Conservation (phyloP, 1,140 invertebrate genomes). For the Ostrea denselamellosa region DNA sequence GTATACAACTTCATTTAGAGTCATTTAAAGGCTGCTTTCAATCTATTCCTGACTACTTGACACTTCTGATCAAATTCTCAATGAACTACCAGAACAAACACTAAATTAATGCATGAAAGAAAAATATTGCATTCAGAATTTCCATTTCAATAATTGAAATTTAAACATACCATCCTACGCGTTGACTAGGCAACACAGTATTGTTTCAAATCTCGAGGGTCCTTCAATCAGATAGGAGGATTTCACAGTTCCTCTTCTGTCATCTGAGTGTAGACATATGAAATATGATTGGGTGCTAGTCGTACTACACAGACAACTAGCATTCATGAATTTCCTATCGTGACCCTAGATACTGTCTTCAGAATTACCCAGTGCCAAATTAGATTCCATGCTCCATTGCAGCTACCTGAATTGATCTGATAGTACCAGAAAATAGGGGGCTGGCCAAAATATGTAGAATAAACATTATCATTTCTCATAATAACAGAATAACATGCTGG, state of each 20-base stretch:
- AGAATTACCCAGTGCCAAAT: neutral
- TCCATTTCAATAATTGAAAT: constrained; percentile 3
- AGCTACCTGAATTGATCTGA: neutral
- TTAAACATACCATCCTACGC: constrained; percentile 1
- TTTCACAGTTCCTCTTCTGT: neutral
- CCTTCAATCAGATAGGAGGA: neutral
- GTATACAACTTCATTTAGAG: constrained; percentile 30
- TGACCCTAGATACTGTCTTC: neutral
- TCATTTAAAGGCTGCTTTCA: constrained; percentile 12
- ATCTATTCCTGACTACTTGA: neutral
- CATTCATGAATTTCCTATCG: neutral
- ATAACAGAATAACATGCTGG: neutral
- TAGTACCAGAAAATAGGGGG: neutral
- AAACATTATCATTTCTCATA: constrained; percentile 29
- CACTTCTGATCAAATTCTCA: neutral
- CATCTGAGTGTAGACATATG: neutral
- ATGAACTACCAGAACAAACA: neutral
- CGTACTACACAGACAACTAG: neutral
- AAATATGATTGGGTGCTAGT: constrained; percentile 12
- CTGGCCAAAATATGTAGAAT: constrained; percentile 30
- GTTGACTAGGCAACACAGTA: neutral
- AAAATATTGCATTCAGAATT: neutral
- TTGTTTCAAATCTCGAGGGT: neutral
- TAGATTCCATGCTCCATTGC: constrained; percentile 1
- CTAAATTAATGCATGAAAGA: neutral